A percentile compares a stretch with the other conserved stretches of the same genome.
phyloP scores from a whole-genome alignment of 2,113 vertebrate species.

The Triplophysa dalaica region DNA sequence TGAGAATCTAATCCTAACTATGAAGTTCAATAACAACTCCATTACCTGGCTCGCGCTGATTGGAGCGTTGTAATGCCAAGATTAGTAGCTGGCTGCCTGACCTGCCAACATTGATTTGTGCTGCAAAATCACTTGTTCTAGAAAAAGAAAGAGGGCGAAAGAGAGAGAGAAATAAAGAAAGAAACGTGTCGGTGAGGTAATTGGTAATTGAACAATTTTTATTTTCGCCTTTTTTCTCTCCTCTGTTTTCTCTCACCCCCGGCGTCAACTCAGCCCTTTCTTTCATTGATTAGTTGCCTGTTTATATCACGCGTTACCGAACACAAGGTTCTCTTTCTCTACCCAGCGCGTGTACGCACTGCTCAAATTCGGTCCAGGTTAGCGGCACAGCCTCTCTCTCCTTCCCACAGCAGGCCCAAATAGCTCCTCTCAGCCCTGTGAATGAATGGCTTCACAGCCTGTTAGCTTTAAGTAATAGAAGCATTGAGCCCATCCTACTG shows the following conservation, averaged over 20 bases:
- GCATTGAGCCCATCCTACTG: constrained; percentile 93
- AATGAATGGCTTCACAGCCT: constrained; percentile 97
- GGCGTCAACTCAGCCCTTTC: constrained; percentile 72
- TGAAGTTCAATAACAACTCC: constrained; percentile 99
- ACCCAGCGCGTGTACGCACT: constrained; percentile 71
- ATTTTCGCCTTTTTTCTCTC: constrained; percentile 77
- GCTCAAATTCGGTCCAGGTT: constrained; percentile 65
- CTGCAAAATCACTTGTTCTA: constrained; percentile 96
- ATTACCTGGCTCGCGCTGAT: constrained; percentile 97
- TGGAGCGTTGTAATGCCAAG: constrained; percentile 97
- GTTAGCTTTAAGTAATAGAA: constrained; percentile 99
- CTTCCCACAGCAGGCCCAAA: constrained; percentile 77
- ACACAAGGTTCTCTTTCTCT: constrained; percentile 72
- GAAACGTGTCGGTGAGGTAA: constrained; percentile 89
- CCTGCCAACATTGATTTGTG: constrained; percentile 99
- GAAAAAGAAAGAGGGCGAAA: constrained; percentile 71
- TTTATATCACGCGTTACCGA: constrained; percentile 87
- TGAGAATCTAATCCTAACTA: constrained; percentile 98
- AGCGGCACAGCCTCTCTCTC: constrained; percentile 60
- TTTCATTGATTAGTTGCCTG: constrained; percentile 90
- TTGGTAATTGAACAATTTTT: constrained; percentile 97
- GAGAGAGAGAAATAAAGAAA: constrained; percentile 48
- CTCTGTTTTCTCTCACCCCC: constrained; percentile 42
- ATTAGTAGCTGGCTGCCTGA: constrained; percentile 97
- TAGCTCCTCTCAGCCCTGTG: constrained; percentile 84